phyloP scores from a whole-genome alignment of 2,797 vertebrate species.

The Tapirus indicus region DNA sequence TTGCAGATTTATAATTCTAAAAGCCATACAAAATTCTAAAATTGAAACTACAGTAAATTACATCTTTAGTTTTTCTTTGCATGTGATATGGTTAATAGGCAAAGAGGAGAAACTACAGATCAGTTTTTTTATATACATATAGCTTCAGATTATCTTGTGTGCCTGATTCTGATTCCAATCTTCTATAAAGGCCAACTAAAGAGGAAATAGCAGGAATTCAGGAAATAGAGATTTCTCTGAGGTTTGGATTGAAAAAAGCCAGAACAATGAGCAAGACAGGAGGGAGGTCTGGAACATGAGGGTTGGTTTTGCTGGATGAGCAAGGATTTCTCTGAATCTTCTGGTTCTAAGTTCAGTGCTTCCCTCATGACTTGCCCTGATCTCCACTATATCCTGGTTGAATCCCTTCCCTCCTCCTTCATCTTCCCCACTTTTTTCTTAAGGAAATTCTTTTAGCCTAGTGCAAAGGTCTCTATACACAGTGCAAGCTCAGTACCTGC shows the following conservation, averaged over 20 bases:
- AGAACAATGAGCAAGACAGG: background rate
- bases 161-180: background rate
- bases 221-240: constrained; percentile 43
- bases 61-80: background rate
- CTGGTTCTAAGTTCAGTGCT: background rate
- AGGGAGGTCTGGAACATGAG: background rate
- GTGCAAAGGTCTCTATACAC: background rate
- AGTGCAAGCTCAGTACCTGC: background rate
- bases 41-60: background rate
- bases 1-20: background rate
- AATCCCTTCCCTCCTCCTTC: background rate
- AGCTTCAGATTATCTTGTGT: background rate
- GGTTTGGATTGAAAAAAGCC: background rate
- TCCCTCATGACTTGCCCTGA: background rate
- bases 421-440: background rate
- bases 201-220: background rate
- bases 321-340: background rate
- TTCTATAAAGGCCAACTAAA: constrained; percentile 3
- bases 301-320: accelerated
- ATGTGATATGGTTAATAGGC: background rate
- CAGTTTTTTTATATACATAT: background rate
- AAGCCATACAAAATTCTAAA: background rate
- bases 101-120: background rate
- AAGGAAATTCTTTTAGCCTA: background rate
- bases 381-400: background rate